Percentiles rank a stretch among this genome's conserved stretches.
Evolutionary conservation across 2,113 vertebrate species (phyloP).

Genomic region (Maccullochella peelii): DNA sequence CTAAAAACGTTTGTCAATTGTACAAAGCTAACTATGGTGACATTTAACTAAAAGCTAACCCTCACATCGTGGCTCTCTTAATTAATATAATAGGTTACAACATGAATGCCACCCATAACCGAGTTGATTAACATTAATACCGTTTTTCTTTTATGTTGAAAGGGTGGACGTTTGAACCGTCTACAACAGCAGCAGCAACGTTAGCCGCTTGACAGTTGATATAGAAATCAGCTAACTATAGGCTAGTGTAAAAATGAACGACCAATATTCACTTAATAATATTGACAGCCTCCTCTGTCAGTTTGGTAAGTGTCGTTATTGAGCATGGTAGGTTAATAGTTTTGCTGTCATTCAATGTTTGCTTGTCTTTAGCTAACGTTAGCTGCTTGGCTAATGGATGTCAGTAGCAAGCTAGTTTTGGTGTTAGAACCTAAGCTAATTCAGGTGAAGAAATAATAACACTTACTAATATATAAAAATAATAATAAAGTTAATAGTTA

Average conservation of each 20-base stretch:
- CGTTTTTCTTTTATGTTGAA: background rate
- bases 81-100: too few species aligned
- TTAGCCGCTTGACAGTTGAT: too few species aligned
- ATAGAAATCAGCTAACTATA: background rate
- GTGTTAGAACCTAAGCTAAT: background rate
- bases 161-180: background rate
- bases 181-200: background rate
- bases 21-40: background rate
- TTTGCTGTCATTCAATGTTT: background rate
- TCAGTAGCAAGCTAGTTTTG: background rate
- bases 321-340: background rate
- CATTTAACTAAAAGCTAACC: background rate
- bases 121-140: background rate
- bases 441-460: background rate
- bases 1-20: too few species aligned
- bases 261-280: conserved; percentile 33
- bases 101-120: too few species aligned
- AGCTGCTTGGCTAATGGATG: background rate
- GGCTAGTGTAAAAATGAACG: conserved; percentile 65
- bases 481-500: background rate
- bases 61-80: background rate
- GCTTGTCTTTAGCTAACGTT: background rate
- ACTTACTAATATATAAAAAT: too few species aligned
- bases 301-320: conserved; percentile 65
- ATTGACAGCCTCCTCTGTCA: conserved; percentile 74